These are phyloP conservation scores for Notarius lentiginosus DNA, from an alignment of 2,113 vertebrate species.

Conservation along the genomic window DNA sequence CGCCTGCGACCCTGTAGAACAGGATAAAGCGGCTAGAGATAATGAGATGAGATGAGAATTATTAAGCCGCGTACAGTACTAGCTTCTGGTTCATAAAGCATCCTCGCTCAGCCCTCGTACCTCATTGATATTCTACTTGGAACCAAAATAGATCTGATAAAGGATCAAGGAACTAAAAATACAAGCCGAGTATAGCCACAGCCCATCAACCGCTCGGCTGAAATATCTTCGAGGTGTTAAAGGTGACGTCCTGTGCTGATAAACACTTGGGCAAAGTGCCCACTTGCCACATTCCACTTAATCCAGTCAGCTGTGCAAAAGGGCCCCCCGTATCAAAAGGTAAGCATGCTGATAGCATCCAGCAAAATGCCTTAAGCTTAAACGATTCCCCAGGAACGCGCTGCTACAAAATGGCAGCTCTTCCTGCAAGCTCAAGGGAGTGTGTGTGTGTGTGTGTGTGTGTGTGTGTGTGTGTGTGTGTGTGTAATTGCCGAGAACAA, in stretches of 20 bases:
- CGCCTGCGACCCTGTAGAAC: no score
- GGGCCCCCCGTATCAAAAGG: slow-evolving; percentile 54
- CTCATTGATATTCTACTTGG: background rate
- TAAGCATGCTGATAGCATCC: slow-evolving; percentile 56
- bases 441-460: background rate
- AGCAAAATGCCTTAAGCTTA: slow-evolving; percentile 57
- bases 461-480: background rate
- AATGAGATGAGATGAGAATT: no score
- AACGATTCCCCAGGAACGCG: slow-evolving; percentile 50
- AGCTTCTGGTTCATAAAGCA: background rate
- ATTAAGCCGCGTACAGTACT: background rate
- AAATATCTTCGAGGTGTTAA: slow-evolving; percentile 42
- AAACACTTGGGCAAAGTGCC: slow-evolving; percentile 54
- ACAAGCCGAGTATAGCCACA: slow-evolving; percentile 18
- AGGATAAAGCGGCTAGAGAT: no score
- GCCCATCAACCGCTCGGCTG: slow-evolving; percentile 32
- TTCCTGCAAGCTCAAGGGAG: slow-evolving; percentile 20
- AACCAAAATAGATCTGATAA: background rate
- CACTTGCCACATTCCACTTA: slow-evolving; percentile 58
- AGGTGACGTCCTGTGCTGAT: slow-evolving; percentile 47
- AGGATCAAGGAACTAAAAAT: background rate
- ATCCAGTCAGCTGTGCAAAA: slow-evolving; percentile 61
- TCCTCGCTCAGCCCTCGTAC: background rate
- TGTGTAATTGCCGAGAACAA: slow-evolving; percentile 1
- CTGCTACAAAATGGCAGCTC: slow-evolving; percentile 49